phyloP scores from a whole-genome alignment of 2,888 invertebrate species.

The Pteria penguin region DNA sequence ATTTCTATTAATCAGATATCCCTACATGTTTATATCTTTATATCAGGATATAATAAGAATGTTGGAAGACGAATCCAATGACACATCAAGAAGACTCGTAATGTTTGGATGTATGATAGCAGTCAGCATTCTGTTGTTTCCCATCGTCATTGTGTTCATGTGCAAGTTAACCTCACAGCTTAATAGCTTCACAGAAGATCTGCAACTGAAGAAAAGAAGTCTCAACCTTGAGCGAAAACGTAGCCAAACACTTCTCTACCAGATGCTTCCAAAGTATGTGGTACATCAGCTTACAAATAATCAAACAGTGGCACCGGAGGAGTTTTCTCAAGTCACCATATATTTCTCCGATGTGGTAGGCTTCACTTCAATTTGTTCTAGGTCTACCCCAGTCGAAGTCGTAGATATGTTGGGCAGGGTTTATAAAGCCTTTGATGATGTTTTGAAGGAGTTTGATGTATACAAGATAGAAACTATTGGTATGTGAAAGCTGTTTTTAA shows the following conservation, averaged over 20 bases:
- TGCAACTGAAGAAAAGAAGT: not conserved
- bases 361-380: constrained; percentile 42
- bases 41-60: not conserved
- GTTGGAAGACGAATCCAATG: not conserved
- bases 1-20: too few relatives aligned
- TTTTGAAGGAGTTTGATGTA: constrained; percentile 53
- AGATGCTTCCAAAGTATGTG: constrained; percentile 51
- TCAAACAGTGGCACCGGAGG: constrained; percentile 46
- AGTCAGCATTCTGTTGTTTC: not conserved
- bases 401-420: constrained; percentile 58
- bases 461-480: constrained; percentile 66
- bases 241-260: constrained; percentile 38
- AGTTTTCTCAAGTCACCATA: constrained; percentile 52
- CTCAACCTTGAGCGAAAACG: not conserved
- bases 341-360: constrained; percentile 56
- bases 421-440: constrained; percentile 57
- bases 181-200: not conserved
- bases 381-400: constrained; percentile 11
- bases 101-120: not conserved
- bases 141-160: not conserved
- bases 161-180: constrained; percentile 8
- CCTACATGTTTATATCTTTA: too few relatives aligned
- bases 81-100: not conserved
- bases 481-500: too few relatives aligned
- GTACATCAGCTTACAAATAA: constrained; percentile 48